Evolutionary conservation across 2,888 invertebrate species (phyloP), one percentile per base, ranked within the genome.

Genomic region (Hermaeophaga mercurialis): DNA sequence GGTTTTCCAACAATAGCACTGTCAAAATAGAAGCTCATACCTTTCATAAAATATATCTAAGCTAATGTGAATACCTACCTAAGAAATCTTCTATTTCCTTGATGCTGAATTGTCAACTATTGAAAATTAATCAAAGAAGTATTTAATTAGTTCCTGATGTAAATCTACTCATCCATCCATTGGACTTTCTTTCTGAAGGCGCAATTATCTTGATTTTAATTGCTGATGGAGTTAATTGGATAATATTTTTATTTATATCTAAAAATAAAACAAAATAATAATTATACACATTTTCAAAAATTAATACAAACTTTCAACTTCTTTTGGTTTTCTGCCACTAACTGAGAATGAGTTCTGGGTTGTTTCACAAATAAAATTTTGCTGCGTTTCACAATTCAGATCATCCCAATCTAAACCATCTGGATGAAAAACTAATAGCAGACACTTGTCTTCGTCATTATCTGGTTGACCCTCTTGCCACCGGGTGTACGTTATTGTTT

Each of bases 281-380:
- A 8, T 26, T 8, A 8, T 26, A 26, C 2, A 4, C 2, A 26
- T 26, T 26, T 8, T 8, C 22, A 22, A 22, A 22, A 28, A 9
- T 28, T 9, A 28, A 11, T 12, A 31, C 31, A 7, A 9, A 28
- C 28, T 31, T 31, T 31, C 31, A 3, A 31, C 31, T 11, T 12
- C 31, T 12, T 31, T 6, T 11, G n/a, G 31, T 9, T 12, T 11
- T 12, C n/a, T 28, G n/a, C n/a, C n/a, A 9, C n/a, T 28, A 28
- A 9, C n/a, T n/a, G 3, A 28, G 8, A 5, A 11, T 31, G 8
- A 8, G 12, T 2, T 36, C 1, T 9, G 2, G 8, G 6, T 36
- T 1, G 36, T 36, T 17, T 36, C 36, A 17, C 36, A 36, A 8
- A 36, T 36, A 36, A 36, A 36, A 9, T 36, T 36, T 14, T 17